phyloP scores from a whole-genome alignment of 1,140 invertebrate species.

The Telenomus remus region DNA sequence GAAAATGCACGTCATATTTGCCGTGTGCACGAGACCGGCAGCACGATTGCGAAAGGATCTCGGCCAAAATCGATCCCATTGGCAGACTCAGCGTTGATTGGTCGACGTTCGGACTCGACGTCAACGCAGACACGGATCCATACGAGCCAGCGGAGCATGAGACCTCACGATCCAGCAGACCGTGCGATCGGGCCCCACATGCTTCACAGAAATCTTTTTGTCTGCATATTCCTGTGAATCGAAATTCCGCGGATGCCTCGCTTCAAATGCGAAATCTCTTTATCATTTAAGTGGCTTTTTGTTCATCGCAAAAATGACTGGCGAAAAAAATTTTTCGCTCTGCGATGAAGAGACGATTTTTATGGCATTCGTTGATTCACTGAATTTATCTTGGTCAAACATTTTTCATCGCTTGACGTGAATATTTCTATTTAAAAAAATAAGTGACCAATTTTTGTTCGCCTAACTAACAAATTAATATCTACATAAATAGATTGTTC shows the following conservation, averaged over 20 bases:
- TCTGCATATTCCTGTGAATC: constrained; percentile 20
- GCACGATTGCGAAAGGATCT: constrained; percentile 1
- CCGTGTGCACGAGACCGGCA: neutral
- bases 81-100: constrained; percentile 33
- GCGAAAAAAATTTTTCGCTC: neutral
- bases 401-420: too few species aligned
- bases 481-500: too few species aligned
- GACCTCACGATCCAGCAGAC: constrained; percentile 15
- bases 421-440: too few species aligned
- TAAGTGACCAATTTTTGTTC: too few species aligned
- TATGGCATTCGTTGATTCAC: too few species aligned
- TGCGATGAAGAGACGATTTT: neutral
- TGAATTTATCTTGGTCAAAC: too few species aligned
- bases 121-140: constrained; percentile 22
- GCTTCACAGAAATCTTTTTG: constrained; percentile 28
- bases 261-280: constrained; percentile 7
- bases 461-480: too few species aligned
- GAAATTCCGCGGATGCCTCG: constrained; percentile 5
- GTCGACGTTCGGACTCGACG: constrained; percentile 30
- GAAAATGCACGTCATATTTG: constrained; percentile 1
- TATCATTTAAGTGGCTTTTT: neutral
- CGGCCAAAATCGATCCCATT: constrained; percentile 32
- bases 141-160: constrained; percentile 31
- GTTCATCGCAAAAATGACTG: neutral
- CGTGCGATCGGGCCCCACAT: constrained; percentile 27